Base-by-base conservation (phyloP, 1,140 invertebrate species). In the Drosophila saltans region DNA sequence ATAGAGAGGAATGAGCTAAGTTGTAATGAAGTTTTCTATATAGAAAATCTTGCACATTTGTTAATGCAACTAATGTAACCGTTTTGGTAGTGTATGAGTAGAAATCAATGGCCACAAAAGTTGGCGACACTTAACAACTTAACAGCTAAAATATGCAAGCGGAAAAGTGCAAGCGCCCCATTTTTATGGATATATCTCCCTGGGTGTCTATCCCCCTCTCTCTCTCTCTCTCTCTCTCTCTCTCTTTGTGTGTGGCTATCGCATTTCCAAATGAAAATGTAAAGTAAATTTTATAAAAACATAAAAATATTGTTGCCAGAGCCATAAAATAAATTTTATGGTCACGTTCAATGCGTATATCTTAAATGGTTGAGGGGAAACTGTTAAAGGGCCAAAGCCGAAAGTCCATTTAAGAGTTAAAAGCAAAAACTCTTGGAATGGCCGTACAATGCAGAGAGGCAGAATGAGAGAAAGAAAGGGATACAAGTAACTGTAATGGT, bases 121-220 rank as follows among this genome's bases (percentile, higher is more conserved):
- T 83, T 83, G 82, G 82, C 80, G 83, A 88, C 83, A 86, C 69
- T 88, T 86, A 88, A 86, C 72, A 65, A 76, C 83, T 66, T 82
- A 86, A 88, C 55, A 56, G 65, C 58, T 69, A 59, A 64, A 33
- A 64, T 68, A 69, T 62, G 28, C 66, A 70, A 26, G 41, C 33
- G 41, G 36, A 71, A 68, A 68, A 68, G 40, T 70, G 45, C 30
- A 61, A 30, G 43, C 21, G 30, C 36, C 36, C 41, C 60, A 63
- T 16, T 52, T 59, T 59, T 66, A 21, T 41, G 43, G 11, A 69
- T 40, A 65, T 61, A 62, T 52, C 45, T 52, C 45, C 45, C 45
- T 52, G 45, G 45, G 45, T 52, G 73, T 75, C 72, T 43, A 40
- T 16, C 43, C n/a, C 39, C n/a, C 9, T 40, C 28, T 26, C 26